Conservation (phyloP, 1,140 invertebrate species). For the Eulimnadia texana region DNA sequence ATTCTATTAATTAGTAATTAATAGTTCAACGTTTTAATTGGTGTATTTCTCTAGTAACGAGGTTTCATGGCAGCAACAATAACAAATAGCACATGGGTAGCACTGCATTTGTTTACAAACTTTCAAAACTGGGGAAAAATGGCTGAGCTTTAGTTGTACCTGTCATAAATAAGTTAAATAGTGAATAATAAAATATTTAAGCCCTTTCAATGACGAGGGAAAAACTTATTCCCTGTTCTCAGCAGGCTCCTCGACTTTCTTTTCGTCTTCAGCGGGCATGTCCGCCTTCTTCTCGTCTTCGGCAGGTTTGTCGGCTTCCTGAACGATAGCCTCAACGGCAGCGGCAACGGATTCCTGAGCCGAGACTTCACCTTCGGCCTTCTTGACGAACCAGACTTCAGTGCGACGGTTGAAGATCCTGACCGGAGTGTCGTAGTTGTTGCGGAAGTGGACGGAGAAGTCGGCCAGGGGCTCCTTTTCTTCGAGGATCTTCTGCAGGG, state of each 20-base stretch:
- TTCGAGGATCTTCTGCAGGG: conserved; percentile 9
- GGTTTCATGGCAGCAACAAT: too few relatives aligned
- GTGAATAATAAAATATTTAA: background rate
- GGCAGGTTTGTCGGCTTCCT: too few relatives aligned
- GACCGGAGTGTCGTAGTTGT: conserved; percentile 26
- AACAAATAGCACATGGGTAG: too few relatives aligned
- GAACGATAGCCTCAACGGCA: too few relatives aligned
- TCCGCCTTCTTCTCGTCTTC: background rate
- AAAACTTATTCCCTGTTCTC: background rate
- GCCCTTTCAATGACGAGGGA: background rate
- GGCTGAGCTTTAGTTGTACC: too few relatives aligned
- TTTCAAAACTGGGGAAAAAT: too few relatives aligned
- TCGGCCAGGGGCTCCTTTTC: conserved; percentile 17
- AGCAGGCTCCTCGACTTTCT: background rate
- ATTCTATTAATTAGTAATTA: too few relatives aligned
- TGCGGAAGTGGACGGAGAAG: conserved; percentile 17
- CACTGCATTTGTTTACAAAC: too few relatives aligned
- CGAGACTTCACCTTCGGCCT: conserved; percentile 8
- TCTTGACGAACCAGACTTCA: conserved; percentile 25
- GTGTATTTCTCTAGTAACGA: too few relatives aligned
- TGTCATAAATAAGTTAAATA: background rate
- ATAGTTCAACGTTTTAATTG: too few relatives aligned
- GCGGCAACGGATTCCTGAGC: conserved; percentile 1
- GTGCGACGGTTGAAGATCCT: conserved; percentile 26
- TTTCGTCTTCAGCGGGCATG: background rate